A percentile compares a stretch with the other conserved stretches of the same genome.
These are phyloP conservation scores for Paraplagusia blochii DNA, from an alignment of 2,113 vertebrate genomes.

Conservation along the genomic window DNA sequence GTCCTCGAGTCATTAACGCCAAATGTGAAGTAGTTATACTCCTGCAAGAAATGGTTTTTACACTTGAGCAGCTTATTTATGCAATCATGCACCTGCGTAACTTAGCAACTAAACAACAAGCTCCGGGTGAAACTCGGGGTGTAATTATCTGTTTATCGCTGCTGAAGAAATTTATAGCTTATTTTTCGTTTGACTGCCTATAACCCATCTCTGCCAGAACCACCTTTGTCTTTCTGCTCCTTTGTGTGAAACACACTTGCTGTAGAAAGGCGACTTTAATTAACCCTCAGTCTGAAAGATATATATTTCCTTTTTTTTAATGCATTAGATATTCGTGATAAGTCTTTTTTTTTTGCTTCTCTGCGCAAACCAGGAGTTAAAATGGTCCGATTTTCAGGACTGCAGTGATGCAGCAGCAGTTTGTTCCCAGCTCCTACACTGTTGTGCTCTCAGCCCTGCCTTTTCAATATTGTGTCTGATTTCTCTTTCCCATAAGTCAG, in stretches of 20 bases:
- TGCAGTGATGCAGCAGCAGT: not conserved
- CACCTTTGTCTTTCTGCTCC: not conserved
- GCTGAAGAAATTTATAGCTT: conserved; percentile 21
- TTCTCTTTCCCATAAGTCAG: not conserved
- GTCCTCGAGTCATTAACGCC: conserved; percentile 35
- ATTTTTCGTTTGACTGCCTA: conserved; percentile 41
- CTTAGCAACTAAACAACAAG: conserved; percentile 56
- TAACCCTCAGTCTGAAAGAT: too few species aligned
- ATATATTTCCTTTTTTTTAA: not conserved
- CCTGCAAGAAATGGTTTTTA: conserved; percentile 42
- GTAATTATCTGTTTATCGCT: conserved; percentile 59
- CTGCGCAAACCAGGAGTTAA: not conserved
- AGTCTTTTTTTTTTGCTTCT: conserved; percentile 6
- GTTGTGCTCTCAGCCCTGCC: conserved; percentile 1
- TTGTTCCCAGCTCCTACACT: conserved; percentile 14
- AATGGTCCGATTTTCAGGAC: conserved; percentile 5
- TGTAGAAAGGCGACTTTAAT: not conserved
- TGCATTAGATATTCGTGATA: not conserved
- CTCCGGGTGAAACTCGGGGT: conserved; percentile 32
- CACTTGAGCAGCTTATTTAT: conserved; percentile 35
- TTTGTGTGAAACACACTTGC: conserved; percentile 3
- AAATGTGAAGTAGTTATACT: conserved; percentile 52
- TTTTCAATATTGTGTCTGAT: not conserved
- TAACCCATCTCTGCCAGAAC: conserved; percentile 8
- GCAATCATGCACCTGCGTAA: conserved; percentile 48